Evolutionary conservation across 2,113 vertebrate genomes (phyloP), one percentile per base, ranked within the genome.

Genomic region (Tachycineta bicolor): DNA sequence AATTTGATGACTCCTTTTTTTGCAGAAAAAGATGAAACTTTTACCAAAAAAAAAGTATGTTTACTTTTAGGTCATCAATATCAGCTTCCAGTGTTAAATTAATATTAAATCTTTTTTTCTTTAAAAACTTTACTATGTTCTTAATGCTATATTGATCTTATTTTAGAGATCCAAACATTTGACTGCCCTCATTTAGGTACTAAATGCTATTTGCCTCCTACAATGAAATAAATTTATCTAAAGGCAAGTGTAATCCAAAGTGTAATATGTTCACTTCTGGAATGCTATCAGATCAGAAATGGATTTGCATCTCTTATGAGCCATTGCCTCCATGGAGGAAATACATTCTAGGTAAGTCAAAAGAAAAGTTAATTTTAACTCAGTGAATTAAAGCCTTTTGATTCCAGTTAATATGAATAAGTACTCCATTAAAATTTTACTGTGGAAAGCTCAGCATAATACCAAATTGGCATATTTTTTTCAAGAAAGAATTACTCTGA

Each of bases 31-130:
- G 6, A 37, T 17, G 3, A 8, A 58, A 49, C 12, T 62, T 78
- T 29, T 28, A 49, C 5, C 0, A n/a, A n/a, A 60, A 62, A 60
- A 44, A 6, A 22, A 4, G 0, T 9, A 19, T 24, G 3, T 14
- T 81, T 83, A 12, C 10, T 60, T 91, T 83, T 12, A 60, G 15
- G 6, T 39, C 21, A 83, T 41, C 11, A 74, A 18, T 44, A 65
- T 41, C 1, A 58, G 5, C 21, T 50, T 13, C 21, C 13, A 64
- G 6, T 31, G 3, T 0, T 37, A 69, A 80, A 55, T 28, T 39
- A 81, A 60, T 37, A 64, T 47, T 5, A 34, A 69, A 12, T 29
- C 0, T 5, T 63, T 68, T 60, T 52, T 50, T 11, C 12, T 46
- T 56, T 44, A 70, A 65, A 56, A 44, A 43, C 6, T 59, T 3